Conservation (phyloP, 1,140 invertebrate species). For the Oncopodura yosiiana region DNA sequence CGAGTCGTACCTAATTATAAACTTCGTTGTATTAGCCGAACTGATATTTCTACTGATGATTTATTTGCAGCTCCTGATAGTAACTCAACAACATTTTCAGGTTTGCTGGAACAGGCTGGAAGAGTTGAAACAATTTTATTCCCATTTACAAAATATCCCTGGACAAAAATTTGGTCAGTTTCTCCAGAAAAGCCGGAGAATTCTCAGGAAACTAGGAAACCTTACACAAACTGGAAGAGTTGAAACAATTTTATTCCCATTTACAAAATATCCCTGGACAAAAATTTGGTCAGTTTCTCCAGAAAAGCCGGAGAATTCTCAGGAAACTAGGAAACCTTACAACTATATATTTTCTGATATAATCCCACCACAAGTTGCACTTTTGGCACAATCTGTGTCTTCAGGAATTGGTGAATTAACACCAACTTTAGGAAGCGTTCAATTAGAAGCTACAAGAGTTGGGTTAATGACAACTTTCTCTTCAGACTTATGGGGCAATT, state of each 20-base stretch:
- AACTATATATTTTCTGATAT: no score
- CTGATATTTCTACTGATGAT: slow-evolving; percentile 11
- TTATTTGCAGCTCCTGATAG: slow-evolving; percentile 3
- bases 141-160: neutral
- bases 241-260: slow-evolving; percentile 18
- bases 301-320: neutral
- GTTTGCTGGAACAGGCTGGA: neutral
- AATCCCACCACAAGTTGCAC: no score
- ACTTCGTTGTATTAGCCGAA: slow-evolving; percentile 16
- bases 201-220: no score
- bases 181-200: neutral
- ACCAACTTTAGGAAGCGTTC: no score
- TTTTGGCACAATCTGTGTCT: neutral
- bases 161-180: slow-evolving; percentile 1
- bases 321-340: no score
- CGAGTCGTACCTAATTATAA: slow-evolving; percentile 6
- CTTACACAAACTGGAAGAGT: slow-evolving; percentile 11
- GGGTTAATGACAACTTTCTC: neutral
- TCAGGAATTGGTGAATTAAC: neutral
- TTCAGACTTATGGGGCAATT: slow-evolving; percentile 9
- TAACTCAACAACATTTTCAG: neutral
- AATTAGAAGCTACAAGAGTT: no score
- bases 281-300: slow-evolving; percentile 7
- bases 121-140: slow-evolving; percentile 8
- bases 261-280: slow-evolving; percentile 14